Evolutionary conservation across 2,888 invertebrate genomes (phyloP), one percentile per base, ranked within the genome.

Genomic region (Drosophila formosana): DNA sequence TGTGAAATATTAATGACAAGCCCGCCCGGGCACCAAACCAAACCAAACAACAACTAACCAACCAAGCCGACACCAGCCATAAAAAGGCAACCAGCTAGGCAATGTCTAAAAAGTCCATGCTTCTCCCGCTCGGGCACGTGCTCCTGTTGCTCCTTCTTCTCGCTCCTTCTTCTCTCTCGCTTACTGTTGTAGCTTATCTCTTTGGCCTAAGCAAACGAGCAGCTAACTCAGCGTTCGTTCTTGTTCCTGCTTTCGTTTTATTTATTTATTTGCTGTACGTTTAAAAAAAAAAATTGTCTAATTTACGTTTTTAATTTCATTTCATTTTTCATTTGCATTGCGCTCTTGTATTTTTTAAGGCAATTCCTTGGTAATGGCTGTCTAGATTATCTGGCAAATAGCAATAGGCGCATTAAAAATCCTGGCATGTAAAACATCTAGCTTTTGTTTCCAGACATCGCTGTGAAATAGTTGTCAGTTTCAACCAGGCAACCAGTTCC

Each of bases 1-100:
- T 81, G 75, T 84, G 80, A 85, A 84, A 84, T 88, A 84, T 84
- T 84, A 84, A 84, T 85, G 86, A 85, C 82, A 82, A 75, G 60
- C 2, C 37, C 37, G 37, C 37, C n/a, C 45, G 30, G 30, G 63
- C 58, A 49, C 47, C 46, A 45, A 45, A 43, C 41, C 72, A 63
- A 47, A 13, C 41, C 73, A 63, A 43, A 13, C 51, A 53, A 52
- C 52, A 58, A 60, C 58, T 28, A 65, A 52, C 46, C 50, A 51
- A 46, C 18, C 53, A 28, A 58, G 26, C 43, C 51, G 72, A 50
- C 65, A 52, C 34, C 26, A 34, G 43, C 30, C 46, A 46, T 56
- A 56, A 46, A 66, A 82, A 65, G 55, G 43, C 60, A 82, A 56
- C 66, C 60, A 80, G 53, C 66, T 72, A 66, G 66, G 66, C 61